Conservation (phyloP, 1,140 invertebrate genomes). For the Drosophila funebris region DNA sequence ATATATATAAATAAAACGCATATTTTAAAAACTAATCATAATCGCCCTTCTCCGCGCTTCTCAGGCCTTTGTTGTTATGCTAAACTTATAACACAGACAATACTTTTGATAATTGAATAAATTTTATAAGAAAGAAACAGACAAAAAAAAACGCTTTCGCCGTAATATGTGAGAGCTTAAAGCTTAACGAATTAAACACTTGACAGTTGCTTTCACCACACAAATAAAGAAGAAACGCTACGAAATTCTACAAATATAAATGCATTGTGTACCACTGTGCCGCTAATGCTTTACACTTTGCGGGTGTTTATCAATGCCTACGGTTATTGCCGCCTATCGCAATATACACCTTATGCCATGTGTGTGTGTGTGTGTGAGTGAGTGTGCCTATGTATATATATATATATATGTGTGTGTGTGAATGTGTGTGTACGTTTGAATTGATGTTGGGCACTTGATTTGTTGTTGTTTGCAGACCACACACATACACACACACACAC, state of each 20-base stretch:
- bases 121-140: not conserved
- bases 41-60: not conserved
- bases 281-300: conserved; percentile 46
- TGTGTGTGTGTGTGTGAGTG: not conserved
- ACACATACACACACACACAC: conserved; percentile 8
- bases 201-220: conserved; percentile 42
- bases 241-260: conserved; percentile 2
- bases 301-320: conserved; percentile 51
- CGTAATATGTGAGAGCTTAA: not conserved
- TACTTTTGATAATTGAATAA: conserved; percentile 2
- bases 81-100: conserved; percentile 13
- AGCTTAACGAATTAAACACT: conserved; percentile 27
- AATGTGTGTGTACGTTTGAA: conserved; percentile 16
- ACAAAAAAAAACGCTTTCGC: conserved; percentile 12
- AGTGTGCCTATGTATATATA: not conserved
- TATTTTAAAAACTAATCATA: not conserved
- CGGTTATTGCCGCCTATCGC: conserved; percentile 44
- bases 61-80: conserved; percentile 6
- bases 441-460: conserved; percentile 38
- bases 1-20: too few species aligned
- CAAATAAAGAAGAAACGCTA: not conserved
- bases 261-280: conserved; percentile 27
- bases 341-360: conserved; percentile 6
- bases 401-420: conserved; percentile 1
- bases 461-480: conserved; percentile 27